Evolutionary conservation across 2,113 vertebrate genomes (phyloP).

Genomic region (Erythrolamprus reginae): DNA sequence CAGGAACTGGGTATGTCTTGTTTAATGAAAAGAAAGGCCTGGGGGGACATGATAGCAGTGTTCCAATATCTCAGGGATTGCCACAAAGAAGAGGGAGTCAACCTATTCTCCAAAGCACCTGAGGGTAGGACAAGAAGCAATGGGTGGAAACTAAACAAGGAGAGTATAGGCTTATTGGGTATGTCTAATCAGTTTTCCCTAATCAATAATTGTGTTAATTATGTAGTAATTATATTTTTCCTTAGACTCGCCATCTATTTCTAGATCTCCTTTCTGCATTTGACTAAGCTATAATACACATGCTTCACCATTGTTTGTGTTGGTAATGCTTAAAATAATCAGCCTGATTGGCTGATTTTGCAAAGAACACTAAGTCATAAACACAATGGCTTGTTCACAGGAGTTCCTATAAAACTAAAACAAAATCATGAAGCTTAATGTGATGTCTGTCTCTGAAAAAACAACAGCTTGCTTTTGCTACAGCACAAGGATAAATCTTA

Average conservation of each 20-base stretch:
- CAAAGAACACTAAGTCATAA: not conserved
- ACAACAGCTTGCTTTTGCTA: not conserved
- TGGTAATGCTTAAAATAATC: not conserved
- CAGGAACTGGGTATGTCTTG: too few species aligned
- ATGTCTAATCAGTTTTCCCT: not conserved
- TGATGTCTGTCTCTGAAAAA: not conserved
- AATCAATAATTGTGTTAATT: not conserved
- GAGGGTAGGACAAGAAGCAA: too few species aligned
- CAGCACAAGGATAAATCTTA: not conserved
- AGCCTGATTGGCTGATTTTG: not conserved
- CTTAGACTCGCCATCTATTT: not conserved
- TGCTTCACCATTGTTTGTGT: not conserved
- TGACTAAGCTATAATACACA: not conserved
- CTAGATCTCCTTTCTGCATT: not conserved
- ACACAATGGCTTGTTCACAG: not conserved
- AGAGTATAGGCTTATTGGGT: not conserved
- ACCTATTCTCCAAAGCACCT: too few species aligned
- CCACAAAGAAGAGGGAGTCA: too few species aligned
- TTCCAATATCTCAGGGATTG: too few species aligned
- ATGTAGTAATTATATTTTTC: not conserved
- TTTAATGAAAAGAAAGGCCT: too few species aligned
- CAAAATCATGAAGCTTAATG: not conserved
- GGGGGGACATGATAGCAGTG: too few species aligned
- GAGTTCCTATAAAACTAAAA: not conserved
- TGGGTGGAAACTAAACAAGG: too few species aligned